phyloP scores from a whole-genome alignment of 2,888 invertebrate genomes.

The Gerris lacustris region DNA sequence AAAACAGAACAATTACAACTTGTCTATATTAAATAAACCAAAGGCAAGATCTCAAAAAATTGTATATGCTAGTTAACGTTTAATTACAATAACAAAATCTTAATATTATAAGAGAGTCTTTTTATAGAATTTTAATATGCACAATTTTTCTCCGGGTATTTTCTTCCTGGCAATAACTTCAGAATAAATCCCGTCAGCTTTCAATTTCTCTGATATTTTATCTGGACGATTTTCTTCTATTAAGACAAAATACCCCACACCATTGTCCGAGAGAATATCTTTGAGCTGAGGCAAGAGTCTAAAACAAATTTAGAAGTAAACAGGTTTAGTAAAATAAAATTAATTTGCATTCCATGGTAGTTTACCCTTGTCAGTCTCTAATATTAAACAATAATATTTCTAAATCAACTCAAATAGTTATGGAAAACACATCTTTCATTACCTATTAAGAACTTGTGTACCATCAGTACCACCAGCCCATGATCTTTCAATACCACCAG shows the following conservation, averaged over 20 bases:
- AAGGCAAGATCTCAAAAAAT: too few relatives aligned
- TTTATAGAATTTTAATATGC: conserved; percentile 1
- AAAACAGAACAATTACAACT: too few relatives aligned
- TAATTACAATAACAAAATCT: too few relatives aligned
- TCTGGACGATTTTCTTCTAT: conserved; percentile 78
- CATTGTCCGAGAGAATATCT: conserved; percentile 55
- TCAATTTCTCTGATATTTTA: conserved; percentile 52
- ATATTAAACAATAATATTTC: too few relatives aligned
- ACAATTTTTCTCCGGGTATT: conserved; percentile 6
- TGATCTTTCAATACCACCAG: conserved; percentile 45
- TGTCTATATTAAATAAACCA: too few relatives aligned
- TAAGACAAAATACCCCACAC: conserved; percentile 76
- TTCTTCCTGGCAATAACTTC: conserved; percentile 1
- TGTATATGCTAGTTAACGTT: too few relatives aligned
- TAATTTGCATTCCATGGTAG: neutral
- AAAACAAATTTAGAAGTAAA: conserved; percentile 13
- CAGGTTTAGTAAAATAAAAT: neutral
- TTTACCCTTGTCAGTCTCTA: too few relatives aligned
- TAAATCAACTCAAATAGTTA: too few relatives aligned
- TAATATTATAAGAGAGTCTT: neutral
- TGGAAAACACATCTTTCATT: too few relatives aligned
- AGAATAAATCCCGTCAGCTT: neutral
- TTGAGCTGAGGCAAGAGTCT: conserved; percentile 56
- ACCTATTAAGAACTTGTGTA: conserved; percentile 56
- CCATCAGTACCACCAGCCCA: conserved; percentile 74